Base-by-base conservation (phyloP, 2,888 invertebrate genomes). In the Arrhopalites spinosus region DNA sequence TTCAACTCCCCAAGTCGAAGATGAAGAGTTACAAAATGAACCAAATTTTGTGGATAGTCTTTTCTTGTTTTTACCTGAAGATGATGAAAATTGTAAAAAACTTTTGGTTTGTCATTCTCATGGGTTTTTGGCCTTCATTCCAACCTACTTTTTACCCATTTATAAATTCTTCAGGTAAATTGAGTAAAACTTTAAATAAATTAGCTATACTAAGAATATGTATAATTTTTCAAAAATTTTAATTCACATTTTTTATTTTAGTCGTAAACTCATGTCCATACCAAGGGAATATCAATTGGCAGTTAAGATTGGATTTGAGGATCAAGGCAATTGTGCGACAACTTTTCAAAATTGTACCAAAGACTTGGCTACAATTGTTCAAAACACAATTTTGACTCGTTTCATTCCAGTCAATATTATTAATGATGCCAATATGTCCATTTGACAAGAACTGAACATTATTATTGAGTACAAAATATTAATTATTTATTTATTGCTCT, bases 61-160 rank as follows among this genome's bases (percentile, higher is more conserved):
- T 25, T 81, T 83, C 61, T 72, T 76, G 1, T 75, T 83, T 13
- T 50, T 81, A 25, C 79, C 80, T 0, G 79, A 80, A 45, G 69
- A 80, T 17, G 77, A 81, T 27, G 64, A 43, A 2, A 53, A 72
- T 5, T 83, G 83, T 69, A 75, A 74, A 25, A 78, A 80, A 63
- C 36, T 83, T 0, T 74, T 83, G 27, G 66, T 78, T 20, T 83
- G 83, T 53, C 83, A 83, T 77, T 77, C 83, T 53, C 83, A 83
- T 77, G 83, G 83, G 23, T 80, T 81, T 56, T 36, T 83, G 2
- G 63, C 68, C 23, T 72, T 75, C 45, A 66, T 81, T 17, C 82
- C 82, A 0, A n/a, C 72, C 1, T 71, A 53, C 45, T 43, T 77
- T 1, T 71, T 79, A 1, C 74, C 77, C 43, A 25, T 78, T 23